Percentiles rank a stretch among this genome's conserved stretches.
Conservation (phyloP, 1,140 invertebrate species). For the Hyphantria cunea region DNA sequence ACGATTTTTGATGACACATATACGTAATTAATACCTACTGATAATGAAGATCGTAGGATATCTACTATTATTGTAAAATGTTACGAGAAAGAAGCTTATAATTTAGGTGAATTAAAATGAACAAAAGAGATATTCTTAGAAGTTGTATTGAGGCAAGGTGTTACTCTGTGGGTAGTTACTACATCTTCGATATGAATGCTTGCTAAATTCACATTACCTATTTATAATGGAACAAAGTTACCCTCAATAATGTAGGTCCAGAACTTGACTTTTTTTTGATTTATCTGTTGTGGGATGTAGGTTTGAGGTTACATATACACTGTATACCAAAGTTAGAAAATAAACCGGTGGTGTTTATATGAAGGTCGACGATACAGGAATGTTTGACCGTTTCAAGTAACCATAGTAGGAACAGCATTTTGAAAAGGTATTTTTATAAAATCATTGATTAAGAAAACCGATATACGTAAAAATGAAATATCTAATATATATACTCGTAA, state of each 20-base stretch:
- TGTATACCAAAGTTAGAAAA: conserved; percentile 80
- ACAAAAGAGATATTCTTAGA: conserved; percentile 39
- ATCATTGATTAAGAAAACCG: conserved; percentile 78
- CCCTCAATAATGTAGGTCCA: conserved; percentile 66
- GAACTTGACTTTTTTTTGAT: conserved; percentile 59
- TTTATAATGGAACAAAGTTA: conserved; percentile 72
- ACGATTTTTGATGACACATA: conserved; percentile 80
- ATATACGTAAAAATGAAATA: conserved; percentile 80
- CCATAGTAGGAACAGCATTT: conserved; percentile 48
- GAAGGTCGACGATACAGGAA: conserved; percentile 36
- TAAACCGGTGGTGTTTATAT: conserved; percentile 63
- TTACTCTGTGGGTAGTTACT: conserved; percentile 37
- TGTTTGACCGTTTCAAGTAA: conserved; percentile 55
- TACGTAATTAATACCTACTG: conserved; percentile 75
- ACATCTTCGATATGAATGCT: conserved; percentile 27
- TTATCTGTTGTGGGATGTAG: conserved; percentile 59
- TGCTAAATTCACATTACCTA: conserved; percentile 35
- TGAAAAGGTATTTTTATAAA: conserved; percentile 79
- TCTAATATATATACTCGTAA: conserved; percentile 75
- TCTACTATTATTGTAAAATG: conserved; percentile 73
- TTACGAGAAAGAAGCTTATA: conserved; percentile 66
- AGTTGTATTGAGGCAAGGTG: conserved; percentile 38
- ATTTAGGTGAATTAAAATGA: conserved; percentile 41
- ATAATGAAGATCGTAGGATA: conserved; percentile 74
- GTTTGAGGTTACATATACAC: conserved; percentile 61